Evolutionary conservation across 64 coral and sea anemone species (phyloP).

Genomic region (Montipora capricornis): DNA sequence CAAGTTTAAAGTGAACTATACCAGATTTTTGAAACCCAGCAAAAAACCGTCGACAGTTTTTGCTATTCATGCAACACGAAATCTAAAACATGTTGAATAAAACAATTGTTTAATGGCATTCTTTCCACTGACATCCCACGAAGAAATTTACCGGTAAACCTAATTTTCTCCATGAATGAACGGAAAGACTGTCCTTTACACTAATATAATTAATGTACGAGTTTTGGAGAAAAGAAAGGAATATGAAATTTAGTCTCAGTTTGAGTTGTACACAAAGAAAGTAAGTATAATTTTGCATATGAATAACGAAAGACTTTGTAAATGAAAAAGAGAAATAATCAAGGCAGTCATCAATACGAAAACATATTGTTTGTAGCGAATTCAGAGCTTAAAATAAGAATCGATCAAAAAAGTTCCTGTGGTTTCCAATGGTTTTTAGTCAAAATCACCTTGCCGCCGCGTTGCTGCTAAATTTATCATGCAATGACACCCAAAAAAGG

Average conservation of each 20-base stretch:
- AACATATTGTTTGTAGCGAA: slow-evolving; percentile 17
- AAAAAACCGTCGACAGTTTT: too few species aligned
- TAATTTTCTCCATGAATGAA: too few species aligned
- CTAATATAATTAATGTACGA: too few species aligned
- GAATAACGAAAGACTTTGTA: neutral
- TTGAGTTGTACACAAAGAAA: neutral
- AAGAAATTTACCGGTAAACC: too few species aligned
- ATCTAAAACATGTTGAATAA: too few species aligned
- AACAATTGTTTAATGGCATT: too few species aligned
- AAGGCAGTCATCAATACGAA: slow-evolving; percentile 4
- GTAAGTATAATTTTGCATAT: neutral
- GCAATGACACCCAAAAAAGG: neutral
- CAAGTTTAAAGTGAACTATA: neutral
- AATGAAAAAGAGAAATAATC: slow-evolving; percentile 13
- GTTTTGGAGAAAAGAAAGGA: too few species aligned
- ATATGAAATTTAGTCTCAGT: too few species aligned
- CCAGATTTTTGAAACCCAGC: too few species aligned
- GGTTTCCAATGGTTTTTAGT: slow-evolving; percentile 11
- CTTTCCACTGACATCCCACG: too few species aligned
- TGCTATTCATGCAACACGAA: too few species aligned
- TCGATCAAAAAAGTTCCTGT: neutral
- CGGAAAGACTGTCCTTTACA: too few species aligned
- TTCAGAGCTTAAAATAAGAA: neutral
- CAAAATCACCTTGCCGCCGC: neutral
- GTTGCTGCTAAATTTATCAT: neutral